Base-by-base conservation (phyloP, 2,888 invertebrate species). In the Hydropsyche betteni region DNA sequence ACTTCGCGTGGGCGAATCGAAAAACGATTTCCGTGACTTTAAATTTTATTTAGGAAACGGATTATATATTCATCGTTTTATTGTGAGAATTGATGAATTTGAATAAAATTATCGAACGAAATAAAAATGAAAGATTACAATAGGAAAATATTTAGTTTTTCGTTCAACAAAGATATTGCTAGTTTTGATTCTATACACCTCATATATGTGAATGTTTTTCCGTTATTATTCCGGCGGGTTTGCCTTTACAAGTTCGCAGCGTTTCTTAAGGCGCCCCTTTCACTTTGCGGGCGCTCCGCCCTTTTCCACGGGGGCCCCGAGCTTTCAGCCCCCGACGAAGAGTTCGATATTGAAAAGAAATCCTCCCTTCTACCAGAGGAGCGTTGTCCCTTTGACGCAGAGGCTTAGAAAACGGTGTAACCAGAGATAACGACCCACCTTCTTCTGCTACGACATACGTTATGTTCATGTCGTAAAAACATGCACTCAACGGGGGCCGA, bases 261-360 rank as follows among this genome's bases (percentile, higher is more conserved):
- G 33, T 34, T 34, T 8, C 69, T 69, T 69, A 69, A 69, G 69
- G 69, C 24, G 33, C 64, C 64, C 64, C 64, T 24, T 64, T 64
- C 64, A 34, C 33, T 64, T 64, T 64, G 64, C 64, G 34, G 64
- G 24, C 5, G 5, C 24, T 61, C 24, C 10, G 61, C 64, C 64
- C 64, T 64, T 64, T 64, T 64, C n/a, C 10, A 33, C 61, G 61
- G n/a, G 53, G 58, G 14, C 58, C 58, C 58, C 24, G 2, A 24
- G 24, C 24, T 24, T 24, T 24, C 58, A 58, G 16, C 58, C 58
- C 16, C 24, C 55, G 14, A 6, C 55, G 55, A 55, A 16, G 55
- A 34, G 64, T 64, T 64, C 64, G 64, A 64, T 64, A 64, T 64
- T 64, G 64, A 64, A 64, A 64, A 64, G 64, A 64, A 64, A 36